Base-by-base conservation (phyloP, 2,797 vertebrate species). In the Acanthornis magna region DNA sequence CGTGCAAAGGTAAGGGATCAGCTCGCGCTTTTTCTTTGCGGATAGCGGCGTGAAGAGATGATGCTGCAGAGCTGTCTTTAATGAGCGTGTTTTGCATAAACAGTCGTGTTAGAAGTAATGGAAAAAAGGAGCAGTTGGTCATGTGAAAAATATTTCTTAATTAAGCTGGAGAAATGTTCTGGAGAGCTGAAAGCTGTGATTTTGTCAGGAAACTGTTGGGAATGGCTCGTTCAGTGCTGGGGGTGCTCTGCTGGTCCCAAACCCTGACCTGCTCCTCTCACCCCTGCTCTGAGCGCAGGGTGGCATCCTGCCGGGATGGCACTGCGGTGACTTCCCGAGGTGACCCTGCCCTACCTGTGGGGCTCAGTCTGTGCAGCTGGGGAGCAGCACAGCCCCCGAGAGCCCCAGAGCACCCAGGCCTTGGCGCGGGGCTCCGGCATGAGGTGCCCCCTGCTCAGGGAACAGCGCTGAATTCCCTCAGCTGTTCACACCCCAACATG, bases 401-500 rank as follows among this genome's bases (percentile, higher is more conserved):
- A 38, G n/a, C 1, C 2, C 4, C 38, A 1, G 19, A 5, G 34
- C n/a, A 9, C 4, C 2, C 7, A 30, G 68, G 85, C 48, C 58
- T 16, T 2, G 32, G 57, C 7, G 3, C 4, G 0, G 57, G 40
- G 13, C 45, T 8, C 5, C 0, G 10, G 1, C 1, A 1, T 0
- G 27, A 3, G 34, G 18, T 19, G 9, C 51, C 10, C 22, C 3
- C 1, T 2, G 32, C 18, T 8, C 30, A 1, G 38, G 2, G n/a
- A 27, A 3, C 0, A 1, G 34, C 7, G 47, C 30, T 42, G 65
- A 3, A 9, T 17, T 21, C 3, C 1, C 32, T 21, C 8, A 0
- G 71, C 40, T 25, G 0, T 11, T 70, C 54, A 0, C 20, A 2
- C 0, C 17, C 16, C 2, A 0, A 4, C 0, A 4, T 1, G 32